A percentile compares a stretch with the other conserved stretches of the same genome.
phyloP scores from a whole-genome alignment of 2,797 vertebrate species.

The Clarias fuscus region DNA sequence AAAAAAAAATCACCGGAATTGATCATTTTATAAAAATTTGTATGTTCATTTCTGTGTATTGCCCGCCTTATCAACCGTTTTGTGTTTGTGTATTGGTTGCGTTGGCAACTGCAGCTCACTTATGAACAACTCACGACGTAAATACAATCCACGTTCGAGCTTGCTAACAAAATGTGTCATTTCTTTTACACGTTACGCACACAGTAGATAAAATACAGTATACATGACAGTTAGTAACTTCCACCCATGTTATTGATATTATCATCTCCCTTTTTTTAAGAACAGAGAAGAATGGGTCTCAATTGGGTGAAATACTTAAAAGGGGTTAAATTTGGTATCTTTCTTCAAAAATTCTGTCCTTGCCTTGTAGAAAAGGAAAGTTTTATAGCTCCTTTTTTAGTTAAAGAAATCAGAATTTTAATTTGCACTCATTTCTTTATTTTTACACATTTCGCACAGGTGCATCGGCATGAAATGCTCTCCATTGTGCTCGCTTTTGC shows the following conservation, averaged over 20 bases:
- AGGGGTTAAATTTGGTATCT: not conserved
- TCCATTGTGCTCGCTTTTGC: no score
- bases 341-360: no score
- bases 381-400: not conserved
- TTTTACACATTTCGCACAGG: not conserved
- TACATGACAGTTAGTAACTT: not conserved
- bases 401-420: not conserved
- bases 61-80: constrained; percentile 6
- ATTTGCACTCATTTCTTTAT: not conserved
- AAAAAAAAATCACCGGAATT: not conserved
- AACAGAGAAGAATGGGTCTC: not conserved
- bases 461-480: no score
- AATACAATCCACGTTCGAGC: not conserved
- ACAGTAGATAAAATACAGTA: no score
- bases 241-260: not conserved
- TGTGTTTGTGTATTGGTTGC: constrained; percentile 7
- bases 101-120: constrained; percentile 7
- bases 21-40: not conserved
- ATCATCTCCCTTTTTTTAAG: not conserved
- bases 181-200: not conserved
- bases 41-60: not conserved
- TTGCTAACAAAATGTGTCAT: not conserved
- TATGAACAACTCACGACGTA: constrained; percentile 9
- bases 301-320: not conserved
- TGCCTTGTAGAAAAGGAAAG: not conserved